Evolutionary conservation across 2,113 vertebrate genomes (phyloP), one percentile per base, ranked within the genome.

Genomic region (Hyperoodon ampullatus): DNA sequence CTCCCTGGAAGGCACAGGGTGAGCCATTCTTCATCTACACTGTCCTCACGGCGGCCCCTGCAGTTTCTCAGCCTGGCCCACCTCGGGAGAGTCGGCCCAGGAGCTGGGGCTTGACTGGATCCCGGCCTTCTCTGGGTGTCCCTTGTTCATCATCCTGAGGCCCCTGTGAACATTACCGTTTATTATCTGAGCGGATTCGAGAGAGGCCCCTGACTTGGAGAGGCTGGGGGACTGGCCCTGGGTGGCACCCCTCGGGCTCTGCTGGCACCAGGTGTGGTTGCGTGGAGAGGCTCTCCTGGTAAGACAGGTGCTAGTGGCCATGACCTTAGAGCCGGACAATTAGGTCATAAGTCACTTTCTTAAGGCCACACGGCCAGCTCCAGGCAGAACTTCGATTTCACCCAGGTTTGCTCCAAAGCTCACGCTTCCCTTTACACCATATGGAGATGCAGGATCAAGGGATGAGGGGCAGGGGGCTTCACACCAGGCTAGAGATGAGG

Each of bases 261-360:
- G 50, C 44, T 53, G 78, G 18, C 23, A 2, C 61, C 50, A 58
- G 50, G 24, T 30, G 4, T 0, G 1, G 35, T 55, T 33, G 28
- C 0, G 1, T 6, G 19, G 39, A 61, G 68, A n/a, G 39, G 24
- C 82, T 55, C 1, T 0, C 16, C 58, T 18, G 0, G 23, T 18
- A 12, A 33, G 28, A n/a, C 33, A 18, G 66, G 30, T 23, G 58
- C 66, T n/a, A 6, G 21, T 2, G 42, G 39, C 44, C 8, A 0
- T 35, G 87, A 47, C 10, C n/a, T 89, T 18, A 83, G 19, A 60
- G 66, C 23, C 6, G 1, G 84, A 92, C 50, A 14, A 10, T 19
- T 33, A 11, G 63, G 15, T 55, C 72, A 15, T 2, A 21, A 82
- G 66, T 71, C 75, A 30, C 55, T n/a, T 55, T 21, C 28, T 82